Base-by-base conservation (phyloP, 2,888 invertebrate species). In the Machimus atricapillus region DNA sequence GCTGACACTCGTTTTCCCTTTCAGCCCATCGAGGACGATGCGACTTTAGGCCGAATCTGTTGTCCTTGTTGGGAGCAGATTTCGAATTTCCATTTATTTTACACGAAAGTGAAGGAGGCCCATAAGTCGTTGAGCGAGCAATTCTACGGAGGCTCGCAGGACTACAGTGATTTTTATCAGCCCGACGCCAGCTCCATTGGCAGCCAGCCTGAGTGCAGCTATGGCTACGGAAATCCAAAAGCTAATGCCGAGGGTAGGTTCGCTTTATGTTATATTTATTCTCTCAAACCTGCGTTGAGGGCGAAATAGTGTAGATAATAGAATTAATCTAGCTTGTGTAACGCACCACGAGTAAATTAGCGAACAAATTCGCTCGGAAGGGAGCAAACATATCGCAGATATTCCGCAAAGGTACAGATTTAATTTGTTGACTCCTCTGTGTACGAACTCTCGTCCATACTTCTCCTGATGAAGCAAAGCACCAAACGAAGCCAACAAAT, bases 21-120 rank as follows among this genome's bases (percentile, higher is more conserved):
- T 23, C 56, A 88, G 88, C 87, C 87, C n/a, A 79, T 52, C 7
- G 88, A 87, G 74, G 85, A 74, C 52, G 88, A 88, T 66, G 77
- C 85, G 23, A 79, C 73, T 19, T 37, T 88, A 52, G 85, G 88
- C 9, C 79, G 82, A 14, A 88, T 88, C 27, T 88, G 88, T 23
- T 37, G 52, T 12, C 40, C 52, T 52, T 88, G 88, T 56, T 88
- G 88, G 88, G 85, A 85, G 43, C 87, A 87, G 43, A 87, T 87
- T 27, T 74, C 74, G 23, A 87, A 88, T 74, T 88, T 88, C 85
- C 88, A 88, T 76, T 12, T 87, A 19, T 88, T 88, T 76, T 88
- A 88, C 40, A 86, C 88, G 14, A 73, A 73, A 16, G 85, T 88
- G 37, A 88, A 88, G 46, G 31, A 74, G 7, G 88, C 88, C 19